phyloP scores from a whole-genome alignment of 2,797 vertebrate species.

The Takifugu ocellatus region DNA sequence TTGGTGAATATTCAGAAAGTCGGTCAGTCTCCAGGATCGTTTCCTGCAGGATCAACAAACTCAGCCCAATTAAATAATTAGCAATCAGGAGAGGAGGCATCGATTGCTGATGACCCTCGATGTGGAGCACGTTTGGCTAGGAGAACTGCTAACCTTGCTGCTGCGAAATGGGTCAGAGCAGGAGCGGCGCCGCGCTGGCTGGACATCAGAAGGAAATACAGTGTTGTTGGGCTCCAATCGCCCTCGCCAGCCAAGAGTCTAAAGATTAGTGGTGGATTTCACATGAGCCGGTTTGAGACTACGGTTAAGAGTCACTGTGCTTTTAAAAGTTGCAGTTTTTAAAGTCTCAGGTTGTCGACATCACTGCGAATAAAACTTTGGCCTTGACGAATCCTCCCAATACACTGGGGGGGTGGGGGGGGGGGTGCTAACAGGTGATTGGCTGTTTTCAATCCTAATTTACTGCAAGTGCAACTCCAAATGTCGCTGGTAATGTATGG shows the following conservation, averaged over 20 bases:
- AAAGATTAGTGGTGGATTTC: too few species aligned
- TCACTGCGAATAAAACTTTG: too few species aligned
- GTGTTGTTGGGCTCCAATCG: not conserved
- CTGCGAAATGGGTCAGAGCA: not conserved
- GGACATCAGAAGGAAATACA: not conserved
- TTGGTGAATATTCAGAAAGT: slow-evolving; percentile 4
- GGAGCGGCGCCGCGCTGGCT: not conserved
- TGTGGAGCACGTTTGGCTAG: too few species aligned
- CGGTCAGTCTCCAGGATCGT: slow-evolving; percentile 9
- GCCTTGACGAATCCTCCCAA: too few species aligned
- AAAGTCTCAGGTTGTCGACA: too few species aligned
- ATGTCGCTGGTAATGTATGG: not conserved
- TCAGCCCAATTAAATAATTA: slow-evolving; percentile 29
- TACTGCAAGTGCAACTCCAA: not conserved
- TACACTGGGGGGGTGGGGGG: too few species aligned
- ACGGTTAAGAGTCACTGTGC: too few species aligned
- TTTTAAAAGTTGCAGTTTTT: too few species aligned
- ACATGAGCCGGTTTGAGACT: too few species aligned
- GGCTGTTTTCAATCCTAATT: too few species aligned
- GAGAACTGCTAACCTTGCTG: not conserved
- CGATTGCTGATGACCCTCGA: slow-evolving; percentile 19
- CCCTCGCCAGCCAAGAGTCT: too few species aligned
- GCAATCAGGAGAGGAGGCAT: slow-evolving; percentile 33
- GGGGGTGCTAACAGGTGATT: too few species aligned
- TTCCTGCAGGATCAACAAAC: slow-evolving; percentile 30